Conservation (phyloP, 2,888 invertebrate genomes). For the Smittia aterrima region DNA sequence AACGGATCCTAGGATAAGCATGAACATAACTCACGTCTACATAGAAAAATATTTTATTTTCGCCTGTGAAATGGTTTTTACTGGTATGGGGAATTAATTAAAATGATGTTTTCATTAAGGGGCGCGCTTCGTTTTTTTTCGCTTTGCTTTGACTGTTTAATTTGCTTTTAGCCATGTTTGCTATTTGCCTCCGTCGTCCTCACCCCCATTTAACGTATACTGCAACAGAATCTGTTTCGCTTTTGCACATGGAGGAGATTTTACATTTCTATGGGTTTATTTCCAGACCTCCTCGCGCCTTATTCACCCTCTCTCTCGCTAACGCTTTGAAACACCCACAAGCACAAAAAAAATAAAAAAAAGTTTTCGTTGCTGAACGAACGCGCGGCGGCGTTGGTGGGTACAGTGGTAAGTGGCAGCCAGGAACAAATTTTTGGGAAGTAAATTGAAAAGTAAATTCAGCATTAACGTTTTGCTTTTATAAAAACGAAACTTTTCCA, state of each 20-base stretch:
- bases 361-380: background rate
- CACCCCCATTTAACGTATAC: background rate
- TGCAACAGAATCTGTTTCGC: background rate
- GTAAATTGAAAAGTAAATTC: background rate
- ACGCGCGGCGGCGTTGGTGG: background rate
- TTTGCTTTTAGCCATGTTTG: constrained; percentile 19
- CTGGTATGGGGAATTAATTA: constrained; percentile 26
- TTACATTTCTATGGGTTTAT: constrained; percentile 11
- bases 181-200: background rate
- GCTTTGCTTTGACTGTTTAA: constrained; percentile 18
- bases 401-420: background rate
- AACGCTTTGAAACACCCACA: background rate
- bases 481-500: no score
- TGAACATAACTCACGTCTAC: background rate
- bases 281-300: background rate
- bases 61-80: background rate
- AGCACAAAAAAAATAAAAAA: background rate
- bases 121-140: background rate
- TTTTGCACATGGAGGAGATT: background rate
- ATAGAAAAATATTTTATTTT: background rate
- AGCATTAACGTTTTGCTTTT: background rate
- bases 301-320: background rate
- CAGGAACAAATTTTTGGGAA: background rate
- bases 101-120: constrained; percentile 26
- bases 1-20: no score